Evolutionary conservation across 1,140 invertebrate genomes (phyloP), one percentile per base, ranked within the genome.

Genomic region (Macrobrachium nipponense): DNA sequence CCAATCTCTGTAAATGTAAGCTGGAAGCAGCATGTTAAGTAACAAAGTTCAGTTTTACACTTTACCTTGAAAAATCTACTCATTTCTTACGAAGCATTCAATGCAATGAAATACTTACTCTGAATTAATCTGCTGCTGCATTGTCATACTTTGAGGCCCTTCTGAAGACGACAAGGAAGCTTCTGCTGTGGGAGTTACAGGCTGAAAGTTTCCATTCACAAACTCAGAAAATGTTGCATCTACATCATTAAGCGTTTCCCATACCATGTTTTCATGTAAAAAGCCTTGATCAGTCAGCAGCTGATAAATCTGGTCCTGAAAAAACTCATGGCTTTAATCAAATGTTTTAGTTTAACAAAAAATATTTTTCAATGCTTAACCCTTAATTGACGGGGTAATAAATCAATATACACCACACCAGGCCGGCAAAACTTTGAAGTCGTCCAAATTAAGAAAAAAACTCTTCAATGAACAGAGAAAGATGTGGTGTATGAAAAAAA

Each of bases 281-380:
- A 93, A 94, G 12, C 94, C 94, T 89, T 94, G 93, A 90, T 94
- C 94, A 27, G 93, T 94, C 8, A 94, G 93, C 27, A 94, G 90
- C 88, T 93, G 91, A 88, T 92, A 93, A n/a, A 94, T 88, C 86
- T 93, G 91, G 90, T 92, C 91, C 93, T 94, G 90, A 27, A 91
- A 90, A 44, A n/a, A 0, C 15, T 43, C 20, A 23, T 11, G 27
- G n/a, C 15, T 36, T 36, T 58, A 11, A n/a, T 14, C 12, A 5
- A 43, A n/a, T 12, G 44, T 36, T 36, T 17, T 23, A 27, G 4
- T 14, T 43, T 14, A 59, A 11, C 12, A n/a, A 44, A 18, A 44
- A 76, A 36, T 43, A 76, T 36, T 43, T 18, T 43, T 17, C 0
- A 76, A 58, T 12, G 14, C n/a, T 43, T 51, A n/a, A n/a, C n/a